Percentiles rank a stretch among this genome's conserved stretches.
Conservation (phyloP, 1,140 invertebrate species). For the Drosophila kepulauana region DNA sequence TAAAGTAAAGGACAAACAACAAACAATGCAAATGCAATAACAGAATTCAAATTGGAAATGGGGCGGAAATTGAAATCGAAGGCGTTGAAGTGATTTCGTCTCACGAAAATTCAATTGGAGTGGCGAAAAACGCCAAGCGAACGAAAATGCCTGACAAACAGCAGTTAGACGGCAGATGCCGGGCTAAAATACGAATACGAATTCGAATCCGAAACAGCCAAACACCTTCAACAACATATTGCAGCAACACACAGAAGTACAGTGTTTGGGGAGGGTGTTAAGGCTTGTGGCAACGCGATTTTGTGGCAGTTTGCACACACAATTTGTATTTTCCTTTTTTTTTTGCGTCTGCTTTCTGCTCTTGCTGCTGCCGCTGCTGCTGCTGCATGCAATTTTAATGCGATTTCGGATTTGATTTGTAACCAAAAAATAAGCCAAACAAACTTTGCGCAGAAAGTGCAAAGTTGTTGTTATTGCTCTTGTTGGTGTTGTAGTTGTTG, state of each 20-base stretch:
- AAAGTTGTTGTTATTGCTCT: constrained; percentile 44
- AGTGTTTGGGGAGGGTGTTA: constrained; percentile 23
- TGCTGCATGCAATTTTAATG: constrained; percentile 81
- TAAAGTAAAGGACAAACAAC: constrained; percentile 35
- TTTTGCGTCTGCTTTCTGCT: background rate
- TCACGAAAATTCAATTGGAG: constrained; percentile 79
- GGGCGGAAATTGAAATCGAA: constrained; percentile 82
- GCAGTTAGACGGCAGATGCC: constrained; percentile 17
- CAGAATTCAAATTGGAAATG: constrained; percentile 73
- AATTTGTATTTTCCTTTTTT: constrained; percentile 46
- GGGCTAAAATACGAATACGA: background rate
- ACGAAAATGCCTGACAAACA: constrained; percentile 61
- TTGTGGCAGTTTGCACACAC: constrained; percentile 49
- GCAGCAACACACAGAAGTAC: background rate
- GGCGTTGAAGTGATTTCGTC: constrained; percentile 83
- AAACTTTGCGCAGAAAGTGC: constrained; percentile 70
- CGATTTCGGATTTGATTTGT: constrained; percentile 81
- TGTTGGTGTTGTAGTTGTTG: constrained; percentile 61
- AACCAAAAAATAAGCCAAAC: constrained; percentile 80
- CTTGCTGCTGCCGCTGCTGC: constrained; percentile 37
- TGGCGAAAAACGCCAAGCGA: constrained; percentile 37
- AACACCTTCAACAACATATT: constrained; percentile 38
- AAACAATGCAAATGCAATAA: constrained; percentile 66
- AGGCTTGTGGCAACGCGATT: constrained; percentile 54
- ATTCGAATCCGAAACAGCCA: background rate